phyloP scores from a whole-genome alignment of 2,888 invertebrate genomes.

The Nebria salina region DNA sequence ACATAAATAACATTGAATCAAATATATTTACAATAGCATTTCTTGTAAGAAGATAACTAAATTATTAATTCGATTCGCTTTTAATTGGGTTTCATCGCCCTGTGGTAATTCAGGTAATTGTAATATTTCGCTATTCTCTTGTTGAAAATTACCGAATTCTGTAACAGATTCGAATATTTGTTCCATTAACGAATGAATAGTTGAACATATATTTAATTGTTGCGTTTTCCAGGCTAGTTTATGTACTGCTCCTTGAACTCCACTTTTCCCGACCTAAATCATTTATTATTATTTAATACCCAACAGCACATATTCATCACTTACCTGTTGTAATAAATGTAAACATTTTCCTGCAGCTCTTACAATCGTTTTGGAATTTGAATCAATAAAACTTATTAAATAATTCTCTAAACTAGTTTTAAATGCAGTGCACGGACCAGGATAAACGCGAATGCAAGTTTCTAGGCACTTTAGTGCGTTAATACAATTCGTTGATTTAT shows the following conservation, averaged over 20 bases:
- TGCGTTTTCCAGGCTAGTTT: slow-evolving; percentile 49
- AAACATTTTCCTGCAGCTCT: slow-evolving; percentile 48
- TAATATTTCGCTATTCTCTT: slow-evolving; percentile 30
- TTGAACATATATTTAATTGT: slow-evolving; percentile 46
- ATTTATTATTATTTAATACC: neutral
- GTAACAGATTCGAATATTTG: slow-evolving; percentile 46
- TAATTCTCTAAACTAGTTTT: slow-evolving; percentile 48
- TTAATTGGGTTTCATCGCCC: slow-evolving; percentile 34
- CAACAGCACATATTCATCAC: neutral
- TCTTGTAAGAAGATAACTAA: slow-evolving; percentile 47
- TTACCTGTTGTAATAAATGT: slow-evolving; percentile 50
- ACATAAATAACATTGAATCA: slow-evolving; percentile 9
- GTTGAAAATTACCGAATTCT: slow-evolving; percentile 39
- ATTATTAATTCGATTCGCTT: slow-evolving; percentile 45
- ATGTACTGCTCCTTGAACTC: slow-evolving; percentile 47
- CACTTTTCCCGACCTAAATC: slow-evolving; percentile 48
- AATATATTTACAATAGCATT: slow-evolving; percentile 49
- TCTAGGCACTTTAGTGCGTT: slow-evolving; percentile 48
- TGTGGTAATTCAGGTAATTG: slow-evolving; percentile 32
- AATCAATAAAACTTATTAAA: slow-evolving; percentile 48
- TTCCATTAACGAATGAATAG: slow-evolving; percentile 47
- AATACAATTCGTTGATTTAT: slow-evolving; percentile 39
- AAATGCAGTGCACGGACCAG: slow-evolving; percentile 47
- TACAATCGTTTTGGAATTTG: slow-evolving; percentile 23
- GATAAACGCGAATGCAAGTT: slow-evolving; percentile 48